Evolutionary conservation across 1,140 invertebrate species (phyloP).

Genomic region (Aphelinus atriplicis): DNA sequence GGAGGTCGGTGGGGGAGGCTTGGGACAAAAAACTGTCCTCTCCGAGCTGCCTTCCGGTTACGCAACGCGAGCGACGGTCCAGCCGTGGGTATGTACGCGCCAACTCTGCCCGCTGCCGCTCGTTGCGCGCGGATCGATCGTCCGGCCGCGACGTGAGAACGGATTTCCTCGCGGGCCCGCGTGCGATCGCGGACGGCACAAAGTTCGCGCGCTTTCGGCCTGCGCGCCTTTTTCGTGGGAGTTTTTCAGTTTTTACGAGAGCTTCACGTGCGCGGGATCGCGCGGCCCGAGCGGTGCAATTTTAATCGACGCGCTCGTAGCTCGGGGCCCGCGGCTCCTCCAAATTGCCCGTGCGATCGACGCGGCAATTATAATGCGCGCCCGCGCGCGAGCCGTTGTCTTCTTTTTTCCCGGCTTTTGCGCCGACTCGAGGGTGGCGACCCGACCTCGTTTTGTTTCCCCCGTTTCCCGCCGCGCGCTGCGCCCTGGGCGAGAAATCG

Average conservation of each 20-base stretch:
- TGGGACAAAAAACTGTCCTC: too few species aligned
- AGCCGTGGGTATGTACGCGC: too few species aligned
- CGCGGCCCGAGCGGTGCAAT: not conserved
- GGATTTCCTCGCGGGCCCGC: not conserved
- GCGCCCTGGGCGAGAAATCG: too few species aligned
- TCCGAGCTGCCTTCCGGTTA: too few species aligned
- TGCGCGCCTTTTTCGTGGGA: slow-evolving; percentile 34
- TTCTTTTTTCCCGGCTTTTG: not conserved
- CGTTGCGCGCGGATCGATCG: too few species aligned
- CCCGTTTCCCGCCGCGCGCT: not conserved
- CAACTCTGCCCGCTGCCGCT: not conserved
- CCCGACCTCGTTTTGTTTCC: not conserved
- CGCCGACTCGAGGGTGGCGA: not conserved
- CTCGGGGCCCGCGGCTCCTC: slow-evolving; percentile 2
- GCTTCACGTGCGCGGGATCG: not conserved
- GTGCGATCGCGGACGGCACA: slow-evolving; percentile 22
- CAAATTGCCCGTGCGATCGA: slow-evolving; percentile 28
- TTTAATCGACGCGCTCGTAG: slow-evolving; percentile 32
- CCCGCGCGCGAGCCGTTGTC: not conserved
- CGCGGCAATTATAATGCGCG: slow-evolving; percentile 9
- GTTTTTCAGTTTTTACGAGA: slow-evolving; percentile 26
- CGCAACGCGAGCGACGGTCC: too few species aligned
- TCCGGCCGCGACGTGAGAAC: slow-evolving; percentile 22
- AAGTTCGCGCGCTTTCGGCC: slow-evolving; percentile 9
- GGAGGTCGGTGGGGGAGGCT: too few species aligned